Base-by-base conservation (phyloP, 2,888 invertebrate species). In the Therioaphis trifolii region DNA sequence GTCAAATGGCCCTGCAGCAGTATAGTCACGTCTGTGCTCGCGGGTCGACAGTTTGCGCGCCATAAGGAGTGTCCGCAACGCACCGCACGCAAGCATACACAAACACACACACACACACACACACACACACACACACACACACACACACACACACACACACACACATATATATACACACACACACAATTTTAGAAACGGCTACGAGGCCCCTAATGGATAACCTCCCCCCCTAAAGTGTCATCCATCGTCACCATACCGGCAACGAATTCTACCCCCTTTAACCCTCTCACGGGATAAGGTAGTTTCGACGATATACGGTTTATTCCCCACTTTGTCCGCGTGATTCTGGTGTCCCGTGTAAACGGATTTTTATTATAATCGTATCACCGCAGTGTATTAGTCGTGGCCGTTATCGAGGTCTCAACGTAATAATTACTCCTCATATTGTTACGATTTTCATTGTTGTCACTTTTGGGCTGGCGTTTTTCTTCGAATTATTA, bases 311-410 rank as follows among this genome's bases (percentile, higher is more conserved):
- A 24, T 18, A 49, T 52, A 21, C 29, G 24, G 69, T 79, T 79
- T 69, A 79, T 79, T 69, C 55, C 79, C 14, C 49, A 66, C 79
- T 24, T n/a, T 27, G 40, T 75, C 75, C 75, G n/a, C 71, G 29
- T 18, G 5, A 12, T 18, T 14, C 71, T 29, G 71, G 29, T 49
- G 49, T 18, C 27, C 27, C 72, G 72, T 52, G 72, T 72, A 72
- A 72, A 72, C 72, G 72, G 72, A 72, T 72, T 72, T 72, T 72
- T 72, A 72, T 72, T 52, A 29, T 72, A 29, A 29, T n/a, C n/a
- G 24, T 55, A 49, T 49, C 12, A 14, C n/a, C n/a, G n/a, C n/a
- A n/a, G n/a, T n/a, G n/a, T n/a, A n/a, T n/a, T n/a, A n/a, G n/a
- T n/a, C n/a, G n/a, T n/a, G n/a, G n/a, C n/a, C n/a, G n/a, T n/a